phyloP scores from a whole-genome alignment of 2,113 vertebrate genomes.

The Scomber colias region DNA sequence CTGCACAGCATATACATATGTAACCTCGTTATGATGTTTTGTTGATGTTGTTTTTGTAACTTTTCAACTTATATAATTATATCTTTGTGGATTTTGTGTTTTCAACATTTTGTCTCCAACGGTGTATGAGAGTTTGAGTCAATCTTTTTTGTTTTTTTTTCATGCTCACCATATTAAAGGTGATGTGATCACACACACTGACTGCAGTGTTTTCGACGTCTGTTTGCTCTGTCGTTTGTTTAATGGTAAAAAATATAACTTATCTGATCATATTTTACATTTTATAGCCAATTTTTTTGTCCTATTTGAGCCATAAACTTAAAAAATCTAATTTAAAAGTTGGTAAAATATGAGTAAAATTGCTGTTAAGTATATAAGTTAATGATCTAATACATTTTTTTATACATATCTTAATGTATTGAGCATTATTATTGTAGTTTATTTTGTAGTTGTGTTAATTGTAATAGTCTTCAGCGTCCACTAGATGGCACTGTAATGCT shows the following conservation, averaged over 20 bases:
- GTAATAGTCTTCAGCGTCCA: conserved; percentile 15
- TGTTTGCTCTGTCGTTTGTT: not conserved
- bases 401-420: not conserved
- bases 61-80: conserved; percentile 27
- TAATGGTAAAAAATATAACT: no score
- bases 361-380: not conserved
- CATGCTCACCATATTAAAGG: conserved; percentile 77
- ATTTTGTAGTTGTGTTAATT: not conserved
- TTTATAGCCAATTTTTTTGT: not conserved
- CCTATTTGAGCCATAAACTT: not conserved
- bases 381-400: not conserved
- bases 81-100: conserved; percentile 65
- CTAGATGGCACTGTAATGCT: conserved; percentile 21
- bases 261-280: not conserved
- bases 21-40: conserved; percentile 56
- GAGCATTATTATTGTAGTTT: no score
- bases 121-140: conserved; percentile 67
- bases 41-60: conserved; percentile 42
- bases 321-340: not conserved
- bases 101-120: conserved; percentile 59
- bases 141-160: conserved; percentile 34
- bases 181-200: conserved; percentile 59
- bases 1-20: conserved; percentile 69
- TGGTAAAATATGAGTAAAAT: not conserved
- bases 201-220: not conserved